Conservation (phyloP, 2,113 vertebrate species). For the Clarias batrachus region DNA sequence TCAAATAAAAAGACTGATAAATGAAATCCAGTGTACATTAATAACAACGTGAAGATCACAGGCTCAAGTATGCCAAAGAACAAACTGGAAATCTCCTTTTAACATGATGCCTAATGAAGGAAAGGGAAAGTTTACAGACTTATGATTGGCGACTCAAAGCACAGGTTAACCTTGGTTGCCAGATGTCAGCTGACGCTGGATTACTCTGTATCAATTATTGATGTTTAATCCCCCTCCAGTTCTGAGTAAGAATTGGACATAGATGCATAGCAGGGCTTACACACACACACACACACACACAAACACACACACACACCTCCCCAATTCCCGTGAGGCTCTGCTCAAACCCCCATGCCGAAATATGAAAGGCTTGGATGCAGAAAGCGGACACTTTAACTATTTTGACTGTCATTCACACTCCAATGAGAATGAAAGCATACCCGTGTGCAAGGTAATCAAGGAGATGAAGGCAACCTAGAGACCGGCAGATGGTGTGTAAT, state of each 20-base stretch:
- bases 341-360: conserved; percentile 45
- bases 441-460: not conserved
- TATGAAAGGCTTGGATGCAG: conserved; percentile 48
- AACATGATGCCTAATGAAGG: not conserved
- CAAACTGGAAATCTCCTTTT: not conserved
- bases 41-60: not conserved
- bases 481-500: not conserved
- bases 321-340: conserved; percentile 9
- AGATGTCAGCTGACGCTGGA: conserved; percentile 60
- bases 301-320: conserved; percentile 29
- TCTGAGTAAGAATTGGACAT: conserved; percentile 25
- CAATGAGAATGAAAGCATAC: not conserved
- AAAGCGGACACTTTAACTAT: conserved; percentile 21
- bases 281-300: conserved; percentile 25
- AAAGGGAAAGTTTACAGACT: conserved; percentile 7
- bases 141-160: conserved; percentile 14
- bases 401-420: not conserved
- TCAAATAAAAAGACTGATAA: not conserved
- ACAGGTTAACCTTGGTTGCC: conserved; percentile 45
- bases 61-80: not conserved
- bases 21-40: not conserved
- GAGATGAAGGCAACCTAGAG: conserved; percentile 20
- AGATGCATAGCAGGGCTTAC: conserved; percentile 35
- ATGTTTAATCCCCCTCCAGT: conserved; percentile 57
- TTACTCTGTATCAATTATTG: conserved; percentile 64